A percentile compares a stretch with the other conserved stretches of the same genome.
Conservation (phyloP, 2,888 invertebrate genomes). For the Stramonita haemastoma region DNA sequence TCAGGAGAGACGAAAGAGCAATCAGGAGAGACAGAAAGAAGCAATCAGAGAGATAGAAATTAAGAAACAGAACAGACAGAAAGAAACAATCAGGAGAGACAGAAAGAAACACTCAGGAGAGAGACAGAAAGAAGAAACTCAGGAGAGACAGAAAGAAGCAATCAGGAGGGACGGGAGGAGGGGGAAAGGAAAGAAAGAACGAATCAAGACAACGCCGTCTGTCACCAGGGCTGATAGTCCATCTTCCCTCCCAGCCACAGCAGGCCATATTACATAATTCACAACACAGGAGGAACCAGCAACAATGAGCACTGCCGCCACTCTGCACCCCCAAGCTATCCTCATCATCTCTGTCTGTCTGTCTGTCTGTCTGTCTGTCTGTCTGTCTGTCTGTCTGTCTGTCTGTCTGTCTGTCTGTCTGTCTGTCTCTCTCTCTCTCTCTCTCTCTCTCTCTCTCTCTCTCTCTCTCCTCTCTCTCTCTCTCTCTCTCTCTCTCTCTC, state of each 20-base stretch:
- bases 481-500: background rate
- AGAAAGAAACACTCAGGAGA: background rate
- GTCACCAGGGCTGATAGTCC: background rate
- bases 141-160: no score
- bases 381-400: background rate
- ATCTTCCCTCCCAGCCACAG: background rate
- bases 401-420: slow-evolving; percentile 14
- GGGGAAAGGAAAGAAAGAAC: no score
- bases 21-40: background rate
- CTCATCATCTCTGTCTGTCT: background rate
- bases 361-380: background rate
- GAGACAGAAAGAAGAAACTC: background rate
- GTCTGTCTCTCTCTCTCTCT: slow-evolving; percentile 15
- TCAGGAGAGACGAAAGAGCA: background rate
- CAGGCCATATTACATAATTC: background rate
- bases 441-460: background rate
- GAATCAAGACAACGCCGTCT: background rate
- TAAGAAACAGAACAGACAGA: background rate
- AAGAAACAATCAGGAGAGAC: background rate
- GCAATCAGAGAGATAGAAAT: background rate
- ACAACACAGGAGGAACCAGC: background rate
- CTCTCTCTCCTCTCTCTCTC: background rate
- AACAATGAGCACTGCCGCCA: background rate
- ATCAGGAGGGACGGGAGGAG: no score
- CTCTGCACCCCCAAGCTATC: background rate